Evolutionary conservation across 35 echinoderm and acorn worm species (phyloP).

Genomic region (Diadema setosum): DNA sequence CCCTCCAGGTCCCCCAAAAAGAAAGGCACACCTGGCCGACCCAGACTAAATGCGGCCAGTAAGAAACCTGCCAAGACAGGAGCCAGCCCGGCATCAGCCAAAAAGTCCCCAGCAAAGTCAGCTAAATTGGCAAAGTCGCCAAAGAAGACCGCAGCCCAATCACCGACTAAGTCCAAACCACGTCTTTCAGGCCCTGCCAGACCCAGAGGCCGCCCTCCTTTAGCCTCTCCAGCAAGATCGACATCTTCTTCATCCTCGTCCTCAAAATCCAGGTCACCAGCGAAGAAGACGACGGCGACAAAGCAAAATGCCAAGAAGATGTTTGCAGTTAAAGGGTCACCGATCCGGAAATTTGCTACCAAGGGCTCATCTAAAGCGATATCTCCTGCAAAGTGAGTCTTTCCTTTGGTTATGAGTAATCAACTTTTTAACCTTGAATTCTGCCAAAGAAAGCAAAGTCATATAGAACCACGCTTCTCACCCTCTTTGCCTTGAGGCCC

Average conservation of each 20-base stretch:
- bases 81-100: neutral
- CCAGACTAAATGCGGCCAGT: neutral
- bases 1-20: neutral
- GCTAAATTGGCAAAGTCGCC: neutral
- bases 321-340: neutral
- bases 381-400: neutral
- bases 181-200: constrained; percentile 4
- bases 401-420: no score
- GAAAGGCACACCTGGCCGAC: neutral
- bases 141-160: neutral
- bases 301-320: neutral
- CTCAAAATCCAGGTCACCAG: neutral
- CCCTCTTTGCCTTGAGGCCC: no score
- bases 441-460: no score
- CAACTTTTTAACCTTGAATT: no score
- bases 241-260: neutral
- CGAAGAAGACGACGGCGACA: neutral
- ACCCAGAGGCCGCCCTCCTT: neutral
- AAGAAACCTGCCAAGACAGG: neutral
- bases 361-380: neutral
- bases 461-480: no score
- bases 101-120: neutral
- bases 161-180: neutral
- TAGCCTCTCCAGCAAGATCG: neutral
- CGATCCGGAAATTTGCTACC: neutral